phyloP scores from a whole-genome alignment of 2,113 vertebrate species.

The Butorides virescens region DNA sequence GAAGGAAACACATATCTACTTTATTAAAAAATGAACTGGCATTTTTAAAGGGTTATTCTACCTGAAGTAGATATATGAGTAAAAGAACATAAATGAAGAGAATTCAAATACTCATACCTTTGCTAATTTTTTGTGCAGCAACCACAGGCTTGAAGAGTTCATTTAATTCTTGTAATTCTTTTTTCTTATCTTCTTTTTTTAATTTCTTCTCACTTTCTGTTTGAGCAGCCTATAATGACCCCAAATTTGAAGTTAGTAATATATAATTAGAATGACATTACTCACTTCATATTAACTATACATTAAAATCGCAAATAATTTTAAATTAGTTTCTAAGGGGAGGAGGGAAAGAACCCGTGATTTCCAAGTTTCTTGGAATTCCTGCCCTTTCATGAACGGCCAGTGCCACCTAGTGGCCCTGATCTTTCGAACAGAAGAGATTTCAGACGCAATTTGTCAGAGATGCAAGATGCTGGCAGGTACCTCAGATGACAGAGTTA shows the following conservation, averaged over 20 bases:
- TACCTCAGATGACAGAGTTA: background rate
- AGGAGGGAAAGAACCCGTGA: background rate
- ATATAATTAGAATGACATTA: background rate
- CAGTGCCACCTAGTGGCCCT: background rate
- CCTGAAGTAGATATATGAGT: background rate
- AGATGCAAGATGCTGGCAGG: background rate
- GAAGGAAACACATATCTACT: background rate
- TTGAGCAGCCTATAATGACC: slow-evolving; percentile 72
- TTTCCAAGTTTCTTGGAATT: background rate
- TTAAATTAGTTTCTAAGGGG: background rate
- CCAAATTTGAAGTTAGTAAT: background rate
- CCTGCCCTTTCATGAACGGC: background rate
- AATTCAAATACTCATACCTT: slow-evolving; percentile 80
- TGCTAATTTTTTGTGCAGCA: slow-evolving; percentile 94
- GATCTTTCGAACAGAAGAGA: background rate
- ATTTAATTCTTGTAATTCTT: slow-evolving; percentile 93
- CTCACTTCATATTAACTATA: background rate
- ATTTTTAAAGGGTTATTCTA: background rate
- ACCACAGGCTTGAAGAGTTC: slow-evolving; percentile 98
- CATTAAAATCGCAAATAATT: accelerated
- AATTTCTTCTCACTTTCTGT: slow-evolving; percentile 83
- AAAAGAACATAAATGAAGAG: background rate
- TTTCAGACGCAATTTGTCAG: background rate
- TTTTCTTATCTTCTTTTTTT: slow-evolving; percentile 94
- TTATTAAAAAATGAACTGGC: background rate